Base-by-base conservation (phyloP, 1,140 invertebrate species). In the Orussus abietinus region DNA sequence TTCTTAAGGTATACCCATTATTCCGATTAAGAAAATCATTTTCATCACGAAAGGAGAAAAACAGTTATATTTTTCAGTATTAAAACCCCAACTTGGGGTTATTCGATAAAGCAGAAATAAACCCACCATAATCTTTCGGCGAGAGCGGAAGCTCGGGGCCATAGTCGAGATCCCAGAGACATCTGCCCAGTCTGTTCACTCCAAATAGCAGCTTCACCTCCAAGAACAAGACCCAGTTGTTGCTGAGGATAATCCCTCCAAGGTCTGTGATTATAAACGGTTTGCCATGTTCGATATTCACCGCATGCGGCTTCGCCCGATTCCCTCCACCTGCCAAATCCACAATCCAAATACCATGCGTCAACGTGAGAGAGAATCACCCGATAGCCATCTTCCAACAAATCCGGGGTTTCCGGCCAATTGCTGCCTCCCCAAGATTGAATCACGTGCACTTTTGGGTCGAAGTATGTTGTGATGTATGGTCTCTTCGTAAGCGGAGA, bases 311-410 rank as follows among this genome's bases (percentile, higher is more conserved):
- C 85, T 29, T 82, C 81, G 0, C 72, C 80, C 2, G 64, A 69
- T 47, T 85, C 84, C 5, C 86, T 70, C 87, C 87, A 90, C 28
- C 79, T 82, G 1, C 86, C 86, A 57, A 86, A 89, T 0, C 87
- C 87, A 53, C 88, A 90, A 54, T 90, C 87, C 37, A 92, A 74
- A 66, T 90, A 90, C 86, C 86, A 90, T 1, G 85, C 85, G 57
- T 91, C 86, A 18, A 88, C 85, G 57, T 90, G 87, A 0, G 87
- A 90, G 20, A 89, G 66, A 18, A 91, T 83, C n/a, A 88, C 76
- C 12, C 83, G 78, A 61, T 83, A 89, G 1, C 85, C 85, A 37
- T 83, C 81, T 38, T 82, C 78, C 4, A 89, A 57, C 0, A 90
- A 69, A 34, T 85, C 85, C 1, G 77, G 75, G 3, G 87, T 88